Evolutionary conservation across 2,797 vertebrate genomes (phyloP), one percentile per base, ranked within the genome.

Genomic region (Propithecus deckenii): DNA sequence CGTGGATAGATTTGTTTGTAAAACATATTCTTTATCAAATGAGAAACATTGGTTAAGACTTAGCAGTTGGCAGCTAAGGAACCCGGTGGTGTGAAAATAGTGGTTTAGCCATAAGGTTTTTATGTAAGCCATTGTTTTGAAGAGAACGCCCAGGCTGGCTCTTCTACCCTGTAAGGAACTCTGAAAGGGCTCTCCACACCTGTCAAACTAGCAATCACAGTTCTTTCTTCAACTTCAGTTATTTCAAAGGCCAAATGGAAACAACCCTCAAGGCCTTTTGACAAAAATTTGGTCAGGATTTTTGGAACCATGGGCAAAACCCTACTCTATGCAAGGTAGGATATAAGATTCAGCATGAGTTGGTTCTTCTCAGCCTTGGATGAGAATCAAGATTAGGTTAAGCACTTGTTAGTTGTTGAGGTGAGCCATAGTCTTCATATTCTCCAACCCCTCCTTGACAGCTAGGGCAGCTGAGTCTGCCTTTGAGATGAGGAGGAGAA

Each of bases 221-320:
- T 61, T 78, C 13, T 52, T 89, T 81, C 63, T 78, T 65, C 50
- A 96, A 85, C 50, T 83, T 72, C 17, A 50, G 55, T 86, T 85
- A 35, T 79, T n/a, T 63, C 43, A 67, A 52, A 63, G 41, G 32
- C 28, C 67, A 63, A 75, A 50, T 84, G 65, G 76, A 89, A 93
- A 91, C 12, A 86, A 7, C 1, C 2, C 11, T 95, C 22, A 91
- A 80, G 59, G n/a, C 4, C 3, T 63, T 95, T 91, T 52, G 57
- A 85, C 72, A 95, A 85, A 78, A 86, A n/a, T n/a, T 91, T 86
- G 69, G 25, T 94, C 76, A 79, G 48, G 35, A 75, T 95, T 94
- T 71, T 67, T 55, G 5, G 23, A 85, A 63, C 63, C 30, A 43
- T 74, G 41, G 30, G 25, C 6, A 61, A 91, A 94, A 86, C 17